Base-by-base conservation (phyloP, 1,140 invertebrate genomes). In the Anthonomus grandis region DNA sequence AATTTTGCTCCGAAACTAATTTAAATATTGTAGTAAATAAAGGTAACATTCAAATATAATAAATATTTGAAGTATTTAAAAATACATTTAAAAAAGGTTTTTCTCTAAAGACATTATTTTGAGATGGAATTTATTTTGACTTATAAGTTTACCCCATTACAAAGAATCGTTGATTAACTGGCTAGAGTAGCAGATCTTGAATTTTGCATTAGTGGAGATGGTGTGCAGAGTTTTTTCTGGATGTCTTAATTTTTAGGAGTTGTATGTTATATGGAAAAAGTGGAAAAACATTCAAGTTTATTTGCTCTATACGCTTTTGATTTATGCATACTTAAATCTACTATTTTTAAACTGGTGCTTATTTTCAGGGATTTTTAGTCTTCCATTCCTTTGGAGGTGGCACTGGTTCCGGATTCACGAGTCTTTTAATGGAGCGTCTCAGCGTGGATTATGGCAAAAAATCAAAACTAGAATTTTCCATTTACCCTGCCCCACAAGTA, bases 301-400 rank as follows among this genome's bases (percentile, higher is more conserved):
- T 12, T 39, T 39, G 6, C 15, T 15, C 17, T 6, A 15, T 8
- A 12, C 8, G 17, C 15, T 12, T 12, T 39, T 8, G 15, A 10
- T 15, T 39, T 39, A 8, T 39, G 8, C 37, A 39, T 5, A 23
- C 12, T 24, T 46, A 23, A 27, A 10, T 12, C 12, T 22, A 8
- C 5, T 12, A 5, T 22, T 46, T 8, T 10, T 24, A 9, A 27
- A 10, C 8, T 6, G 17, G 17, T 46, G 12, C 6, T 39, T 39
- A n/a, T 39, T 37, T 52, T 21, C 19, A 52, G 50, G 50, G 87
- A 34, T 93, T 93, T 74, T 75, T 93, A 12, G 85, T 93, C 45
- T 92, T 91, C 78, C 89, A 91, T 74, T 88, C 85, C 24, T 91
- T 91, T 67, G 89, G 89, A 59, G 91, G 91, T 36, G 91, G 91